Base-by-base conservation (phyloP, 2,797 vertebrate genomes). In the Melanotaenia boesemani region DNA sequence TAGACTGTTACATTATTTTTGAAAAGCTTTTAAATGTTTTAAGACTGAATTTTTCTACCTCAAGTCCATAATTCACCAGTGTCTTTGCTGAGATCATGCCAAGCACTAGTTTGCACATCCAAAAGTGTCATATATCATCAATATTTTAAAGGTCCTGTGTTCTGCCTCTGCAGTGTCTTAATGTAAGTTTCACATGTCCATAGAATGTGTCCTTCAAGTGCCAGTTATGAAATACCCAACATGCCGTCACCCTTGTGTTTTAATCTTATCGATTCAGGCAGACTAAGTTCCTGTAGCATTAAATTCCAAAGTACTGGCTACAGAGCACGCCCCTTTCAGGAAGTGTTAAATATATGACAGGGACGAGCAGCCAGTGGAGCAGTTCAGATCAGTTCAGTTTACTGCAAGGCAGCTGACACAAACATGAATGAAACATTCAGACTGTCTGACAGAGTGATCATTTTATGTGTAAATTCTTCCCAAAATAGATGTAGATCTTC, bases 1-100 rank as follows among this genome's bases (percentile, higher is more conserved):
- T 32, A 63, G 41, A 54, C 58, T 52, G 39, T 68, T 74, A 20
- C 52, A 67, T 75, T 72, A 66, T 39, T 67, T 80, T 36, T 37
- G 48, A 62, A 37, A 58, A 10, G 56, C 57, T 79, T 73, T 64
- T 48, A 44, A 18, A 50, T 70, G 4, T 57, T 63, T 34, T 32
- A 70, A 70, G 46, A 22, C 6, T 30, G 64, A 24, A 7, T 32
- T 74, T 79, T 70, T 44, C 12, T 36, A 46, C 44, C 44, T 4
- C 12, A 16, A 54, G 46, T 37, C 24, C 20, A 39, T 7, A 54
- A 54, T 22, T 70, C 67, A 28, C 22, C 48, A 37, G 54, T 52
- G 18, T 76, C 57, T 54, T 67, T 69, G 26, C 44, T 48, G 5
- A 44, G 15, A 41, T 61, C 50, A 39, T 56, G 63, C 62, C 50